Evolutionary conservation across 2,797 vertebrate species (phyloP).

Genomic region (Simalia tracyae): DNA sequence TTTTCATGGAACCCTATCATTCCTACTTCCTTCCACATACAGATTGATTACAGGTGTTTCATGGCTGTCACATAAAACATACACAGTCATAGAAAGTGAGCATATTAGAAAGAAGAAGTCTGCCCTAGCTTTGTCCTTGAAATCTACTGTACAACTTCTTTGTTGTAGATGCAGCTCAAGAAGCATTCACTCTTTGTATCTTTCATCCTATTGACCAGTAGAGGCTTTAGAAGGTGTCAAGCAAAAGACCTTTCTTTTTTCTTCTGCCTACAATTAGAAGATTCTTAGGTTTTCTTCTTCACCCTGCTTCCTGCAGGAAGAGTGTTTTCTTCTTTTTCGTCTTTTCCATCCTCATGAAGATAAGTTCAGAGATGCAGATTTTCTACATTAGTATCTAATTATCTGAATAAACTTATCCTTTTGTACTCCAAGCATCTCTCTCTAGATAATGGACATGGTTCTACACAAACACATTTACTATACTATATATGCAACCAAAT

Average conservation of each 20-base stretch:
- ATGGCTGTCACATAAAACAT: neutral
- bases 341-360: neutral
- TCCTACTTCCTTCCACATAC: neutral
- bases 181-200: neutral
- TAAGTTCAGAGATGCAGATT: neutral
- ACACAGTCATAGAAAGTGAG: neutral
- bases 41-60: neutral
- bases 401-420: neutral
- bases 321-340: neutral
- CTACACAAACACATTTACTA: neutral
- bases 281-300: neutral
- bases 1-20: neutral
- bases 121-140: neutral
- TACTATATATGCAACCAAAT: neutral
- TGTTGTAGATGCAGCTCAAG: neutral
- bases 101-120: neutral
- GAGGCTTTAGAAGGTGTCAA: neutral
- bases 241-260: neutral
- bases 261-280: neutral
- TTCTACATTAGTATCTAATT: neutral
- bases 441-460: neutral
- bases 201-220: neutral
- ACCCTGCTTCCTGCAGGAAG: neutral
- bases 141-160: neutral
- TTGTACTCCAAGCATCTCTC: neutral